Evolutionary conservation across 2,113 vertebrate species (phyloP).

Genomic region (Tychaedon coryphoeus): DNA sequence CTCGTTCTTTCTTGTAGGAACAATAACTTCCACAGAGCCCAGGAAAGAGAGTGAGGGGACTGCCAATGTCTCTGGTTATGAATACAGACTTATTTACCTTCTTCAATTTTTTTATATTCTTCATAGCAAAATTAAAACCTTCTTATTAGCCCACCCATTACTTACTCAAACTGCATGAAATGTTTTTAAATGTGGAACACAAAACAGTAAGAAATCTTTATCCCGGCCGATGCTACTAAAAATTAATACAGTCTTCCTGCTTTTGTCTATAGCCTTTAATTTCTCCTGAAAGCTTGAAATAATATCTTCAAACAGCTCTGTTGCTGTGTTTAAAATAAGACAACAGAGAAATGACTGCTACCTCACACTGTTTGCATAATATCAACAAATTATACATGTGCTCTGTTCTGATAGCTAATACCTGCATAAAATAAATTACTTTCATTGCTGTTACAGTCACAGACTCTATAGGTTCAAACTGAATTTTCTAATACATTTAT

Average conservation of each 20-base stretch:
- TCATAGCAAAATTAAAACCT: neutral
- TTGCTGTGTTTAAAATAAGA: neutral
- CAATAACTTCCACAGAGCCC: neutral
- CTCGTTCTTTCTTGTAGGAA: neutral
- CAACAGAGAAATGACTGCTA: neutral
- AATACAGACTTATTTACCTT: neutral
- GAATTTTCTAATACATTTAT: neutral
- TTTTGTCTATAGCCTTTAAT: neutral
- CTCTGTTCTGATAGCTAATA: neutral
- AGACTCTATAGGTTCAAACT: neutral
- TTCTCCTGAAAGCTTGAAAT: slow-evolving; percentile 13
- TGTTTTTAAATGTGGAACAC: neutral
- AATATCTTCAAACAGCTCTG: neutral
- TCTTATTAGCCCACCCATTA: neutral
- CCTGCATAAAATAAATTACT: neutral
- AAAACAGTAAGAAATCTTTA: neutral
- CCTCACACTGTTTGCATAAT: neutral
- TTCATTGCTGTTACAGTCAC: neutral
- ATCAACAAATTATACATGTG: slow-evolving; percentile 9
- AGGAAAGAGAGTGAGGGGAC: neutral
- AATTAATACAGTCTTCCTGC: neutral
- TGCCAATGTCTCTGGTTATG: neutral
- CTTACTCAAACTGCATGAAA: neutral
- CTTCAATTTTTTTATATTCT: neutral
- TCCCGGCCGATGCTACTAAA: neutral